phyloP scores from a whole-genome alignment of 1,140 invertebrate genomes.

The Cydia pomonella region DNA sequence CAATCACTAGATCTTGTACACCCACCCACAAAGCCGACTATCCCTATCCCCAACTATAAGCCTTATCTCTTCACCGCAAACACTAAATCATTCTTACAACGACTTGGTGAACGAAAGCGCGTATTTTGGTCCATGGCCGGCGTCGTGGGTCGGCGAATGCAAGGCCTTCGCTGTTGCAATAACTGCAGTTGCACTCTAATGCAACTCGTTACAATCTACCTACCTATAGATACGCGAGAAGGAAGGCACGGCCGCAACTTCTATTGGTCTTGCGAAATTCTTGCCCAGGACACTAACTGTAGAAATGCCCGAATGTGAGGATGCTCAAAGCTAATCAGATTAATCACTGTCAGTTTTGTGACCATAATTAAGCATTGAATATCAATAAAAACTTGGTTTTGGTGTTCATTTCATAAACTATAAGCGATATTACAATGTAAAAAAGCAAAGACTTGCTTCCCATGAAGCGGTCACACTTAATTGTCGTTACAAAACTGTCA shows the following conservation, averaged over 20 bases:
- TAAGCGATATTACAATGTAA: no score
- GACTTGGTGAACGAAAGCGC: conserved; percentile 58
- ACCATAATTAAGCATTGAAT: no score
- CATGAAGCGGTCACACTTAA: no score
- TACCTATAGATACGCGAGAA: conserved; percentile 34
- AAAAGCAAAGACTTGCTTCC: no score
- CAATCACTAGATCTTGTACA: conserved; percentile 36
- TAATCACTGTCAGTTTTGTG: no score
- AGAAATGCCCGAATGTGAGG: background rate
- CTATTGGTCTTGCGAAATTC: background rate
- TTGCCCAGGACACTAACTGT: background rate
- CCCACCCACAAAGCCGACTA: conserved; percentile 18
- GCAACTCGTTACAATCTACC: conserved; percentile 48
- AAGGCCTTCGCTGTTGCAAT: conserved; percentile 73
- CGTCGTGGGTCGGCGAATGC: conserved; percentile 69
- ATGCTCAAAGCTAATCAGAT: background rate
- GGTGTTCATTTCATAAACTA: no score
- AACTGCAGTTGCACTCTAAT: conserved; percentile 66
- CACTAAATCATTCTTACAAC: background rate
- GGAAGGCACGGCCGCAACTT: conserved; percentile 1
- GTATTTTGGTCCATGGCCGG: conserved; percentile 73
- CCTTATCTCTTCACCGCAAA: conserved; percentile 17
- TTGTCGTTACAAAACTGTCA: no score
- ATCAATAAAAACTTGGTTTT: no score
- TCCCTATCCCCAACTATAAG: background rate